phyloP scores from a whole-genome alignment of 2,888 invertebrate genomes.

The Dorcus parallelipipedus region DNA sequence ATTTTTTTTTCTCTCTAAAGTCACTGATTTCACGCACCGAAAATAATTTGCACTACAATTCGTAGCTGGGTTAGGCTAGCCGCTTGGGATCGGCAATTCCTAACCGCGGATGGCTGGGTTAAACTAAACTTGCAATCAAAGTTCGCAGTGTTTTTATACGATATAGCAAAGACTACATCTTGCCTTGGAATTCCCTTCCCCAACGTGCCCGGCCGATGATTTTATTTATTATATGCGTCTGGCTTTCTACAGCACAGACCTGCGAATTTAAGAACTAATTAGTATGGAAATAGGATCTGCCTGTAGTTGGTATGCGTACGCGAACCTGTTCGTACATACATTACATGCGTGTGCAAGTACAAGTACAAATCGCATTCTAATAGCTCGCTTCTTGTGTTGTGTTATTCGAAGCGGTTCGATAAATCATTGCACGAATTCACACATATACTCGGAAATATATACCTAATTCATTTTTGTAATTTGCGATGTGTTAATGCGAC shows the following conservation, averaged over 20 bases:
- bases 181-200: conserved; percentile 32
- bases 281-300: too few relatives aligned
- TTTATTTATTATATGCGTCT: conserved; percentile 3
- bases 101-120: conserved; percentile 31
- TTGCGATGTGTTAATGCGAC: too few relatives aligned
- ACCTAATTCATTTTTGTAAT: too few relatives aligned
- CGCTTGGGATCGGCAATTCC: conserved; percentile 37
- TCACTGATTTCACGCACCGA: conserved; percentile 2
- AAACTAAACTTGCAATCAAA: conserved; percentile 36
- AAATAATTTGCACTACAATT: conserved; percentile 15
- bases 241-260: conserved; percentile 8
- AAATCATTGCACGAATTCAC: too few relatives aligned
- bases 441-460: too few relatives aligned
- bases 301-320: too few relatives aligned
- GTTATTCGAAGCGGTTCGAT: too few relatives aligned
- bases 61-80: conserved; percentile 35
- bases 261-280: too few relatives aligned
- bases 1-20: conserved; percentile 23
- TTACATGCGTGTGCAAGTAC: too few relatives aligned
- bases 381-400: too few relatives aligned
- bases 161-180: conserved; percentile 32
- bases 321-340: too few relatives aligned
- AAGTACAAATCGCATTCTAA: too few relatives aligned
- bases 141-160: conserved; percentile 38
- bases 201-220: conserved; percentile 6